Evolutionary conservation across 1,140 invertebrate species (phyloP), one percentile per base, ranked within the genome.

Genomic region (Cotesia chilonis): DNA sequence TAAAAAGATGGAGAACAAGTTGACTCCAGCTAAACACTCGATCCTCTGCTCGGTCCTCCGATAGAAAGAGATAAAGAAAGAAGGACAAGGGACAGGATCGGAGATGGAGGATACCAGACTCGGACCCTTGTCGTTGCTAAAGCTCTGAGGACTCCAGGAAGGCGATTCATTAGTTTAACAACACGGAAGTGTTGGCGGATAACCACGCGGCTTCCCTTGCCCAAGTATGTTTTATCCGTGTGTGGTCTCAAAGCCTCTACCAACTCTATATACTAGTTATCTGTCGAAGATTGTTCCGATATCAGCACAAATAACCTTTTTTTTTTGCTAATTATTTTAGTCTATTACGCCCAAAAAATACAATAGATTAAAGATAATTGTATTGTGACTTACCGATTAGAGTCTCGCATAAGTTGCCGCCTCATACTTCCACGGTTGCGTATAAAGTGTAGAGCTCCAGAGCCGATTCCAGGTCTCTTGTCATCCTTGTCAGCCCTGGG

Each of bases 91-190:
- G 51, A 66, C 57, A 59, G 54, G 35, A 36, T 36, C 10, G 57
- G 60, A 73, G 76, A 74, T 78, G 76, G 78, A 73, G 78, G 65
- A 79, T 74, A 73, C 68, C 70, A 73, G 75, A 20, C 73, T 61
- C 20, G 20, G 73, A 74, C 12, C 52, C 17, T 69, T 57, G 72
- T 69, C 52, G 51, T 52, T 68, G 72, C 17, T 41, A 20, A 60
- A 51, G 38, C 41, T 47, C 41, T 47, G 20, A 69, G 68, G 67
- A 70, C 38, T 41, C n/a, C 67, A 80, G 79, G 80, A 82, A 85
- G 82, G 80, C 83, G 81, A 85, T 85, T 85, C 84, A 85, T 85
- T 85, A 85, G 83, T 83, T 80, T 80, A 84, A 85, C 82, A 85
- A 85, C 82, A 83, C 84, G 84, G 84, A 85, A 85, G 84, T 82